Base-by-base conservation (phyloP, 2,888 invertebrate species). In the Liposcelis brunnea region DNA sequence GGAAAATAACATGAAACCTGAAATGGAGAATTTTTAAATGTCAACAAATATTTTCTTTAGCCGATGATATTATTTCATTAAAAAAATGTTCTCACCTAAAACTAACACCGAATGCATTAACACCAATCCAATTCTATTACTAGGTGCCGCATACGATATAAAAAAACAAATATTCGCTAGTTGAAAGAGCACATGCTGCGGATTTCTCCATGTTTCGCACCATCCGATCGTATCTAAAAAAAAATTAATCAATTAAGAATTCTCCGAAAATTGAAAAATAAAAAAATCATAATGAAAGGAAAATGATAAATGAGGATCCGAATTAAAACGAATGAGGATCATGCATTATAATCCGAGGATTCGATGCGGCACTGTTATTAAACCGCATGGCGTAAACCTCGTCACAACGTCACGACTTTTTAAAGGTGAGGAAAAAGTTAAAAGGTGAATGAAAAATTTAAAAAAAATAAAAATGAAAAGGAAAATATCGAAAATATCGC, bases 21-120 rank as follows among this genome's bases (percentile, higher is more conserved):
- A 37, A 63, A 58, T 2, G 21, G 33, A 36, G 8, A 8, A n/a
- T n/a, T n/a, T n/a, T n/a, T n/a, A 42, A 37, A 38, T 36, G 14
- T 36, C 12, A 7, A 43, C 45, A 26, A 36, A 33, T 47, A 8
- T 11, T 33, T 16, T 44, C 15, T 36, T 47, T 8, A 47, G n/a
- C 35, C 14, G 2, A 14, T 7, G 12, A 11, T 8, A 11, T 31
- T 33, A 5, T n/a, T 14, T 16, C 47, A 3, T 10, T 12, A 35
- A 43, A 37, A 42, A 48, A n/a, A n/a, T n/a, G n/a, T n/a, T n/a
- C 69, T 69, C 67, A 83, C 85, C 84, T 51, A 84, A 64, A 53
- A 83, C 81, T 51, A 86, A 68, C 55, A 80, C 75, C 12, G 76
- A 75, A 58, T 86, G 86, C 77, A 86, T 80, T 64, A 84, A 80